Percentiles rank a stretch among this genome's conserved stretches.
Evolutionary conservation across 1,140 invertebrate species (phyloP).

Genomic region (Globodera ellingtonae): DNA sequence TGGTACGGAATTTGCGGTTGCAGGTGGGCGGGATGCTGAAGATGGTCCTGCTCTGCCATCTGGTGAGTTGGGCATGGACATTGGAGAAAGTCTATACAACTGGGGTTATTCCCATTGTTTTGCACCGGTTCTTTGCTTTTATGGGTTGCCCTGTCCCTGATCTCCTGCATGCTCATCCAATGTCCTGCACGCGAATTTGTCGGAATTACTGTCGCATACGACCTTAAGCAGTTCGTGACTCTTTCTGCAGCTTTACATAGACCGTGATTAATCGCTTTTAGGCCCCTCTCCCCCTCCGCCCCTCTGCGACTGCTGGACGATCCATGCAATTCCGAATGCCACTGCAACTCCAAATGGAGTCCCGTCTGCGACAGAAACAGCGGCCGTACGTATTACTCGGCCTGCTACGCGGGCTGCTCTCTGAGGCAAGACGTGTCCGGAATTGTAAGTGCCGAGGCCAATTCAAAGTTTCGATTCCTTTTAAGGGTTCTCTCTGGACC

Average conservation of each 20-base stretch:
- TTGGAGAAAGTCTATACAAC: background rate
- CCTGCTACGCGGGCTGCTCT: conserved; percentile 60
- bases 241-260: background rate
- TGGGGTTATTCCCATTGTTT: background rate
- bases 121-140: background rate
- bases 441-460: background rate
- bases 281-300: background rate
- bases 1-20: conserved; percentile 48
- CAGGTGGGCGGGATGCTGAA: conserved; percentile 63
- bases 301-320: background rate
- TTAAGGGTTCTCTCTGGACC: conserved; percentile 51
- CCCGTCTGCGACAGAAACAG: conserved; percentile 28
- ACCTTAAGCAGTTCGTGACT: conserved; percentile 43
- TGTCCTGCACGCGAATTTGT: conserved; percentile 63
- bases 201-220: conserved; percentile 60
- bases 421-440: conserved; percentile 22
- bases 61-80: conserved; percentile 22
- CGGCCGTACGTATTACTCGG: conserved; percentile 60
- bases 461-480: conserved; percentile 3
- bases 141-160: conserved; percentile 52
- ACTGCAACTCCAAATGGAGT: conserved; percentile 10
- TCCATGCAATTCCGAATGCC: conserved; percentile 22
- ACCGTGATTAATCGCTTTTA: no score
- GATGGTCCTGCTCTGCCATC: conserved; percentile 63
- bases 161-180: conserved; percentile 60